phyloP scores from a whole-genome alignment of 2,797 vertebrate genomes.

The Lycodopsis pacificus region DNA sequence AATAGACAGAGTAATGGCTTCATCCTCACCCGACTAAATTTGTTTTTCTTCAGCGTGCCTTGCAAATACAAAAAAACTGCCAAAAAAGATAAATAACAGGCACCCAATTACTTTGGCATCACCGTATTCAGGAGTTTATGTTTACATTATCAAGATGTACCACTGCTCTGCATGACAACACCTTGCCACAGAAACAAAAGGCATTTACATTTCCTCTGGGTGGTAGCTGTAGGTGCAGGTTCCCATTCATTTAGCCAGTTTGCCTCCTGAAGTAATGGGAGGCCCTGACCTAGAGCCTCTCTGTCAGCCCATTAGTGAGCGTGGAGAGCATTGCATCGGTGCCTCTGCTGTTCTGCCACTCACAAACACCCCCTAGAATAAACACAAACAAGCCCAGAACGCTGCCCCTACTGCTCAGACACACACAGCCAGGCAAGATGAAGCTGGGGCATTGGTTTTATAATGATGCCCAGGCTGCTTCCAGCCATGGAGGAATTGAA shows the following conservation, averaged over 20 bases:
- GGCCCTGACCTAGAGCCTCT: slow-evolving; percentile 78
- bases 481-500: slow-evolving; percentile 79
- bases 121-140: slow-evolving; percentile 79
- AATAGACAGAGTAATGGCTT: slow-evolving; percentile 82
- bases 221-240: slow-evolving; percentile 59
- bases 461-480: slow-evolving; percentile 83
- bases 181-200: slow-evolving; percentile 79
- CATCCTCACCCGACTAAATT: slow-evolving; percentile 73
- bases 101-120: slow-evolving; percentile 80
- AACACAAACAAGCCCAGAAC: slow-evolving; percentile 81
- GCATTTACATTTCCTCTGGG: slow-evolving; percentile 81
- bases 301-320: slow-evolving; percentile 81
- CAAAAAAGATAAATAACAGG: slow-evolving; percentile 77
- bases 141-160: slow-evolving; percentile 83
- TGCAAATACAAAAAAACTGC: slow-evolving; percentile 62
- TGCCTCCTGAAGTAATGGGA: slow-evolving; percentile 80
- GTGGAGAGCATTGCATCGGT: slow-evolving; percentile 69
- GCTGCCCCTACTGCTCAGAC: slow-evolving; percentile 59
- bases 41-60: slow-evolving; percentile 76
- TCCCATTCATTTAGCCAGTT: slow-evolving; percentile 78
- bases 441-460: slow-evolving; percentile 84
- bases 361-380: slow-evolving; percentile 78
- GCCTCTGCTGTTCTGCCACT: slow-evolving; percentile 75
- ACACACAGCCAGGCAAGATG: slow-evolving; percentile 65
- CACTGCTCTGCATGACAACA: slow-evolving; percentile 74